Percentiles rank a stretch among this genome's conserved stretches.
Conservation (phyloP, 2,888 invertebrate genomes). For the Oxyteleia sp. region DNA sequence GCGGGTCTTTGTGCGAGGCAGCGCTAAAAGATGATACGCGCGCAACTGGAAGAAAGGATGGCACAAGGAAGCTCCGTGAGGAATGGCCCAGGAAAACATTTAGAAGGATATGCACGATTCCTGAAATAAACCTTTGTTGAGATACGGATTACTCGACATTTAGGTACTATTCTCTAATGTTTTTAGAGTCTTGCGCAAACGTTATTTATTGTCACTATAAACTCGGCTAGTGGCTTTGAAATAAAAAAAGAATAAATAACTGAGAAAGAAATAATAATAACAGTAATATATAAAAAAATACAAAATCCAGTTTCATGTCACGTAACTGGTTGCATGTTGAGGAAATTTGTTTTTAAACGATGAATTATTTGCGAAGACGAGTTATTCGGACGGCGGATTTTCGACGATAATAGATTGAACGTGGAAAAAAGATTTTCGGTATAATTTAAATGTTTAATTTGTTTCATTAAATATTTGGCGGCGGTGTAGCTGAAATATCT, state of each 20-base stretch:
- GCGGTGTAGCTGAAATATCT: slow-evolving; percentile 6
- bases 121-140: slow-evolving; percentile 40
- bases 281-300: too few relatives aligned
- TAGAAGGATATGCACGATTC: slow-evolving; percentile 38
- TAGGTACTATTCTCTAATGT: slow-evolving; percentile 44
- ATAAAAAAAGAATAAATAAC: slow-evolving; percentile 9
- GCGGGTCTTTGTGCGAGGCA: slow-evolving; percentile 35
- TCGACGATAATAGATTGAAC: slow-evolving; percentile 6
- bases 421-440: slow-evolving; percentile 5
- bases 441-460: slow-evolving; percentile 49
- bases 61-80: slow-evolving; percentile 34
- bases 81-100: slow-evolving; percentile 53
- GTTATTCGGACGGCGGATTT: slow-evolving; percentile 13
- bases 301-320: slow-evolving; percentile 11
- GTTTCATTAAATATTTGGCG: slow-evolving; percentile 34
- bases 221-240: slow-evolving; percentile 21
- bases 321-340: slow-evolving; percentile 20
- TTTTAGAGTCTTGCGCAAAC: slow-evolving; percentile 30
- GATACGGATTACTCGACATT: slow-evolving; percentile 45
- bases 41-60: slow-evolving; percentile 23
- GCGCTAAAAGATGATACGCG: slow-evolving; percentile 55
- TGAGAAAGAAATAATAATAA: background rate
- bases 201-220: slow-evolving; percentile 49
- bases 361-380: slow-evolving; percentile 46
- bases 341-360: slow-evolving; percentile 31